Base-by-base conservation (phyloP, 2,888 invertebrate genomes). In the Lomographa bimaculata region DNA sequence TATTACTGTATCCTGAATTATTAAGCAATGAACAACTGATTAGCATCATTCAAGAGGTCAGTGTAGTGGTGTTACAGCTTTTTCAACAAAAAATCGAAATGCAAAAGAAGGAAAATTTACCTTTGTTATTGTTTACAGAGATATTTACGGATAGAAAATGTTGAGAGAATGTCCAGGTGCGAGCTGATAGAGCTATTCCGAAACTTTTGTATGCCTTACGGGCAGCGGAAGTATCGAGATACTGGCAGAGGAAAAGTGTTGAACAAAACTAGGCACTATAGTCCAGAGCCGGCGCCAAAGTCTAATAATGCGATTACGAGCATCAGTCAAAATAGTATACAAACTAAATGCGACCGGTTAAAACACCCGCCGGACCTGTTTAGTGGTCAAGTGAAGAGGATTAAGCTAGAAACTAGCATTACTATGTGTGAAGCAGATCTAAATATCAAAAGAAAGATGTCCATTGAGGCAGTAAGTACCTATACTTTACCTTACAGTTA, bases 1-100 rank as follows among this genome's bases (percentile, higher is more conserved):
- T 84, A 78, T 67, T 89, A 49, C 57, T 89, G 35, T 86, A 90
- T 50, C 90, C 90, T 6, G 89, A 89, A 55, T 64, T 90, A 18
- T 60, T 90, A 34, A 72, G 68, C 34, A 85, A 82, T 52, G 77
- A 82, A 26, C 85, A 83, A 51, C 59, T 90, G 43, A 64, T 79
- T 35, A 57, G 58, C 35, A 72, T 89, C 27, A 80, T 90, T 43
- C 66, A 70, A 57, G 77, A 89, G 80, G 90, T 90, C 62, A 20
- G 28, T 9, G n/a, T 7, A 29, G 8, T 29, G 7, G 16, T 41
- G 25, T n/a, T n/a, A 10, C 7, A 16, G 3, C 3, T 3, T 5
- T 16, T 16, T 16, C 2, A 9, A 14, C 8, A 12, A 17, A n/a
- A n/a, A n/a, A n/a, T n/a, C n/a, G n/a, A n/a, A n/a, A 14, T 14